Evolutionary conservation across 2,888 invertebrate genomes (phyloP).

Genomic region (Eledone cirrhosa): DNA sequence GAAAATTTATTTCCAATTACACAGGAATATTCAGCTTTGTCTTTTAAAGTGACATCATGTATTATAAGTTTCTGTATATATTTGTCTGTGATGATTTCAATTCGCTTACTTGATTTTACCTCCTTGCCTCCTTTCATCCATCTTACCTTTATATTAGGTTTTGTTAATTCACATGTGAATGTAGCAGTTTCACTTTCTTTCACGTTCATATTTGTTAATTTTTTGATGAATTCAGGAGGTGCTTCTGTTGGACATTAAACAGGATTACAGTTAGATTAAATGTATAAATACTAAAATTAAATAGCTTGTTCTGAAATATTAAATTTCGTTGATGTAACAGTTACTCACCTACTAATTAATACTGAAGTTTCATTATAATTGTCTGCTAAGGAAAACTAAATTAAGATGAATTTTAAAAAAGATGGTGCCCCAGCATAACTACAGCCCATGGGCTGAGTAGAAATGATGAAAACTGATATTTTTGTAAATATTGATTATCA

Average conservation of each 20-base stretch:
- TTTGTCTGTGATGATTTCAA: constrained; percentile 81
- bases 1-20: constrained; percentile 52
- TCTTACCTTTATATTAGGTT: constrained; percentile 80
- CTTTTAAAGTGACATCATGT: constrained; percentile 51
- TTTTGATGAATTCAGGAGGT: constrained; percentile 51
- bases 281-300: no score
- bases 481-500: no score
- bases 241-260: constrained; percentile 41
- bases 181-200: constrained; percentile 70
- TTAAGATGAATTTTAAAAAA: no score
- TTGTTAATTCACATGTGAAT: constrained; percentile 92
- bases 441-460: no score
- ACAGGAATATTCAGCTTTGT: constrained; percentile 56
- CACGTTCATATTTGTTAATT: constrained; percentile 44
- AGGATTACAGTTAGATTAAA: neutral
- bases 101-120: constrained; percentile 37
- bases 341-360: no score
- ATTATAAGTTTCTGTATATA: constrained; percentile 52
- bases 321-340: no score
- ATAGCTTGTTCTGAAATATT: no score
- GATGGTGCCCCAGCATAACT: no score
- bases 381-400: no score
- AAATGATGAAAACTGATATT: no score
- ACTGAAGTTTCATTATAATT: no score
- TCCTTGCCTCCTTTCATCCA: constrained; percentile 57